A percentile compares a stretch with the other conserved stretches of the same genome.
phyloP scores from a whole-genome alignment of 2,797 vertebrate genomes.

The Emys orbicularis region DNA sequence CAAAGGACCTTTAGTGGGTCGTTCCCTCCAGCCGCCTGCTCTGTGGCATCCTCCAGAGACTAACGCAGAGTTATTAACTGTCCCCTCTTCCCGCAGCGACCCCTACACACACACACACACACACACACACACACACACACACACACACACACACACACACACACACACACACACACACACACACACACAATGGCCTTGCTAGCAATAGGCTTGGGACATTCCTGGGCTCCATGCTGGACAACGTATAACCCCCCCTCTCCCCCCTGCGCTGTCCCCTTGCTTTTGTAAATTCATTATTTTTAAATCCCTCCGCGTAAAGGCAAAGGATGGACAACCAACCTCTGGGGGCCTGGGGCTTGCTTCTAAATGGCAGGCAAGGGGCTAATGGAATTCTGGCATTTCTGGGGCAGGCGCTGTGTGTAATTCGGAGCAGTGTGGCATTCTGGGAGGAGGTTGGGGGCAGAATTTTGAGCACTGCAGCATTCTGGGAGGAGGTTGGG shows the following conservation, averaged over 20 bases:
- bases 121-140: no score
- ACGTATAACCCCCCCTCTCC: not conserved
- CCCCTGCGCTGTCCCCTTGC: not conserved
- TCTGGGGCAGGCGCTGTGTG: not conserved
- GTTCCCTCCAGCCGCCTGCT: not conserved
- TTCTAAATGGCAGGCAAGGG: not conserved
- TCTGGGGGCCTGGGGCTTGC: no score
- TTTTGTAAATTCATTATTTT: not conserved
- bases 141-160: no score
- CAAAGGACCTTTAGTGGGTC: constrained; percentile 31
- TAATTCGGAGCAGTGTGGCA: not conserved
- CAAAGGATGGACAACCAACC: not conserved
- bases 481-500: no score
- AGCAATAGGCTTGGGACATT: not conserved
- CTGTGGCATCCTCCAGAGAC: not conserved
- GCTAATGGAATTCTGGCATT: not conserved
- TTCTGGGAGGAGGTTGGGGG: no score
- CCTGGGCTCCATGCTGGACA: not conserved
- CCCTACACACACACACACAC: no score
- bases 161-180: no score
- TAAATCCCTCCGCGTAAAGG: not conserved
- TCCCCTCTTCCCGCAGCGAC: not conserved
- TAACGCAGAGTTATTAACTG: not conserved
- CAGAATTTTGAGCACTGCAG: no score
- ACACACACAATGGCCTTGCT: no score